Percentiles rank a stretch among this genome's conserved stretches.
These are phyloP conservation scores for Microchrysa polita DNA, from an alignment of 2,888 invertebrate species.

Conservation along the genomic window DNA sequence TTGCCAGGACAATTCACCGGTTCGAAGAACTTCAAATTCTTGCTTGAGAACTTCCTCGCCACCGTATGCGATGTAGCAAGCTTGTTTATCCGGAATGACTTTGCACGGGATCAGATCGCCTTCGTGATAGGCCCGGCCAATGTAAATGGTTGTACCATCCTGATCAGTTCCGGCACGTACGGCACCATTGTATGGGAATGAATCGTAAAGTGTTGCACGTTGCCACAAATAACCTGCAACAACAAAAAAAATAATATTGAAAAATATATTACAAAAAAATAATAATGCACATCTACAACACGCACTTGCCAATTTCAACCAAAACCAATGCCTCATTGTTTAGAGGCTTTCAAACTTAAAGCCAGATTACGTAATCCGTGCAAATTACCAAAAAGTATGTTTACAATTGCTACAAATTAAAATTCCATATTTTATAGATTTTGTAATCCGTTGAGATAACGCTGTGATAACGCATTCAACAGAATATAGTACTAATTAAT, in stretches of 20 bases:
- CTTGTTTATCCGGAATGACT: conserved; percentile 69
- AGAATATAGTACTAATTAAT: no score
- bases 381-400: no score
- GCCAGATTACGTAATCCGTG: no score
- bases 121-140: conserved; percentile 75
- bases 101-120: conserved; percentile 73
- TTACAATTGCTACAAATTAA: no score
- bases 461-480: no score
- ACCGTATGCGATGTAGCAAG: conserved; percentile 71
- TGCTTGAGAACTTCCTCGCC: conserved; percentile 73
- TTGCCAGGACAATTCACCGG: conserved; percentile 74
- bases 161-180: conserved; percentile 73
- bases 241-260: conserved; percentile 15
- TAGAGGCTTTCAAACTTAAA: no score
- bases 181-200: conserved; percentile 66
- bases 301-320: not conserved
- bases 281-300: not conserved
- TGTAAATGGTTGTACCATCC: conserved; percentile 78
- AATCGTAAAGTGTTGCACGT: conserved; percentile 61
- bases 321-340: not conserved
- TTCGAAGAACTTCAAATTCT: conserved; percentile 74
- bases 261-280: not conserved
- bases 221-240: conserved; percentile 61
- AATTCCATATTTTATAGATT: no score
- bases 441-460: no score